Base-by-base conservation (phyloP, 2,797 vertebrate genomes). In the Spinibarbus caldwelli region DNA sequence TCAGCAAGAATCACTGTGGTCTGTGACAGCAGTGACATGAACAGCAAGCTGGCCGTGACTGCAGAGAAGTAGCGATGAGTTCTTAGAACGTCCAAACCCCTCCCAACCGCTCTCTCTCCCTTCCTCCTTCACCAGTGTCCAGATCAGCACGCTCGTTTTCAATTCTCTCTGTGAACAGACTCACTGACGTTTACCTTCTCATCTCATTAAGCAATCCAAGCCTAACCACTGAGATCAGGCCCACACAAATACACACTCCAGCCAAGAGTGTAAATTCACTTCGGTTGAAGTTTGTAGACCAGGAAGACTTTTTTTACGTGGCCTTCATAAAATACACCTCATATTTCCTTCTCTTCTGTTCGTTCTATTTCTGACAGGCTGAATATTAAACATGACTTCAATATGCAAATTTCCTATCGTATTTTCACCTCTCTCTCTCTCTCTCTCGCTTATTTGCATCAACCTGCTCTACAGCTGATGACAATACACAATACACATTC, bases 31-130 rank as follows among this genome's bases (percentile, higher is more conserved):
- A 70, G 52, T 71, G 76, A 92, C 92, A 85, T 9, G 85, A 89
- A 90, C 93, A 95, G 94, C 94, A 95, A 96, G 92, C 49, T 59
- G 15, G 36, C 67, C 86, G 38, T 52, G 83, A 91, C 81, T 95
- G 93, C 94, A 93, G 88, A 95, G 95, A 95, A 95, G 89, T 93
- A 86, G 80, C 6, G 84, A 90, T 87, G 92, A 95, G 91, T 96
- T 95, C 94, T 93, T 92, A 92, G 94, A 95, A 96, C 93, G 94
- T 91, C 92, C 94, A 93, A 91, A 92, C 88, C 91, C 86, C 79
- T 73, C 59, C 80, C 78, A 43, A 80, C 47, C n/a, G n/a, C 81
- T 70, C 77, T 75, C 66, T 84, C 81, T 54, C 59, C 57, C 83
- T 80, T 36, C 75, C 75, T 86, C 59, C 45, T 81, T 31, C 45